These are phyloP conservation scores for Amorpha juglandis DNA, from an alignment of 2,888 invertebrate species.

Conservation along the genomic window DNA sequence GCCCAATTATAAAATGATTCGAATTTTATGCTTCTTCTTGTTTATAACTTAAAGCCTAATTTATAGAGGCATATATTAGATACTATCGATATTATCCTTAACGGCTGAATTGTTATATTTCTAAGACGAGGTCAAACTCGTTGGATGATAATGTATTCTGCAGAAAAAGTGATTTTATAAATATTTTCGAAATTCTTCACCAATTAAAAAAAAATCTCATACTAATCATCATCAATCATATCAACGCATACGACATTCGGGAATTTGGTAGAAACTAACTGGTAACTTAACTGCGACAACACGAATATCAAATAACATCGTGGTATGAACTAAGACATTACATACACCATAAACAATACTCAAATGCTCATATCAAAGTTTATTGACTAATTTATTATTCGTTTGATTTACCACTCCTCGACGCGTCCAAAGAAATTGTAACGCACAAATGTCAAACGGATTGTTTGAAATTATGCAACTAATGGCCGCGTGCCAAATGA, in stretches of 20 bases:
- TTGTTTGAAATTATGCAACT: conserved; percentile 12
- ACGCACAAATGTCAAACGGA: conserved; percentile 9
- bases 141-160: too few relatives aligned
- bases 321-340: too few relatives aligned
- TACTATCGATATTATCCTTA: too few relatives aligned
- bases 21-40: conserved; percentile 7
- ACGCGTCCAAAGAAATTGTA: conserved; percentile 12
- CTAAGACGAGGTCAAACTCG: too few relatives aligned
- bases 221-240: too few relatives aligned
- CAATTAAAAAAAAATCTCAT: too few relatives aligned
- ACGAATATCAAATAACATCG: too few relatives aligned
- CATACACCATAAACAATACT: not conserved
- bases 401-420: not conserved
- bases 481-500: conserved; percentile 14
- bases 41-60: not conserved
- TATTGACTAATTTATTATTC: conserved; percentile 14
- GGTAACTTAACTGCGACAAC: too few relatives aligned
- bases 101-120: not conserved
- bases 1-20: conserved; percentile 15
- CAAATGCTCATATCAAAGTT: not conserved
- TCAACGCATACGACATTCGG: too few relatives aligned
- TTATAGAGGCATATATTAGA: not conserved
- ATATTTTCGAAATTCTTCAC: too few relatives aligned
- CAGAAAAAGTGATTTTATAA: too few relatives aligned
- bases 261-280: too few relatives aligned